Base-by-base conservation (phyloP, 2,888 invertebrate genomes). In the Aradus depressus region DNA sequence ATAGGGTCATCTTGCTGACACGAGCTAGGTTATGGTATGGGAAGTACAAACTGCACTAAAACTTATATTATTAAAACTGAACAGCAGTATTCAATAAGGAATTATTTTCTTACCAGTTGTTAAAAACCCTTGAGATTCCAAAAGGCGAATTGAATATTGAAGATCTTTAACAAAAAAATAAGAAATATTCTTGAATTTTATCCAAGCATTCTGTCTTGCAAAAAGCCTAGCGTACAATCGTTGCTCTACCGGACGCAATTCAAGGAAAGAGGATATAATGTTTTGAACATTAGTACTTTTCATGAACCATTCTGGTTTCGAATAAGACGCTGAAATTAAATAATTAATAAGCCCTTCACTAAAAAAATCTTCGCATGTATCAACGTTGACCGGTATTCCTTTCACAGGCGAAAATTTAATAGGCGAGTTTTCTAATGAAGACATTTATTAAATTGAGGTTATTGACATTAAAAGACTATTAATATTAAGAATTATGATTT, bases 151-250 rank as follows among this genome's bases (percentile, higher is more conserved):
- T 5, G 47, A 47, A 12, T 37, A 12, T 47, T 34, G 28, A 12
- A 47, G 14, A 47, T 47, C 47, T 18, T 47, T 47, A 2, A 47
- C 37, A 38, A 47, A 47, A 12, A 18, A 37, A 37, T 47, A 47
- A n/a, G 28, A 21, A 37, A 47, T 47, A n/a, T 38, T 35, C 28
- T 47, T 47, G 26, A 23, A 22, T 26, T 28, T 35, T 18, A 47
- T 47, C 47, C 47, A 47, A 5, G 14, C 38, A 25, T 26, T 8
- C 32, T 47, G 19, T 18, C 47, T 26, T n/a, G 47, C 47, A 38
- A 47, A 47, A 12, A 47, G 28, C 14, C 37, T 22, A 23, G 47
- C 47, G 38, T 47, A 47, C 5, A 47, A 21, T 10, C 47, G 37
- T 37, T 47, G 47, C 23, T 47, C 47, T 14, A 47, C 8, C 12